Evolutionary conservation across 2,113 vertebrate genomes (phyloP).

Genomic region (Leptocoma aspasia): DNA sequence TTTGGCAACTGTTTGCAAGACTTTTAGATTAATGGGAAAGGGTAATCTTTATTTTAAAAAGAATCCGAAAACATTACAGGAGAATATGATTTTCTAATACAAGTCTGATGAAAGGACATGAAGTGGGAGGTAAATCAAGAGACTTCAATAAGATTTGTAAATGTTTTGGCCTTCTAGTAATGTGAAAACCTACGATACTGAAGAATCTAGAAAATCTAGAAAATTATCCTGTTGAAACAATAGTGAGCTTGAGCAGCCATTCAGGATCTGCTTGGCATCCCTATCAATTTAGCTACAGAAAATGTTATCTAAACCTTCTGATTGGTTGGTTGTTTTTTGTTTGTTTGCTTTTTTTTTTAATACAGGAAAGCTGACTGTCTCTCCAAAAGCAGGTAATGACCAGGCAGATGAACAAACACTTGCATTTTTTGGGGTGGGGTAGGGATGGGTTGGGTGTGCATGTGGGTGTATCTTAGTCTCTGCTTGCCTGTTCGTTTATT

Average conservation of each 20-base stretch:
- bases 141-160: neutral
- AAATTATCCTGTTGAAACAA: neutral
- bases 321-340: neutral
- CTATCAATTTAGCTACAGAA: neutral
- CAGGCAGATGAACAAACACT: neutral
- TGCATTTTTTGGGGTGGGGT: rapidly evolving
- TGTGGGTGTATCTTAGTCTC: neutral
- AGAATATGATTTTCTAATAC: neutral
- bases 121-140: neutral
- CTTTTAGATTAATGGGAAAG: neutral
- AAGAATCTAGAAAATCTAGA: neutral
- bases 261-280: neutral
- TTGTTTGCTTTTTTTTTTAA: neutral
- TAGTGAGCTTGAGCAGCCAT: neutral
- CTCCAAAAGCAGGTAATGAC: neutral
- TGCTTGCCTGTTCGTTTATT: neutral
- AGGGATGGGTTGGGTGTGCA: neutral
- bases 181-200: neutral
- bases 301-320: neutral
- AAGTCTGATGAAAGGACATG: neutral
- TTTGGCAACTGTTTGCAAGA: neutral
- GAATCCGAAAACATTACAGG: neutral
- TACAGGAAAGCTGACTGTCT: neutral
- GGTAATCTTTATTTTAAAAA: neutral
- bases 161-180: neutral